These are phyloP conservation scores for Priocnemis perturbator DNA, from an alignment of 2,888 invertebrate genomes.

Conservation along the genomic window DNA sequence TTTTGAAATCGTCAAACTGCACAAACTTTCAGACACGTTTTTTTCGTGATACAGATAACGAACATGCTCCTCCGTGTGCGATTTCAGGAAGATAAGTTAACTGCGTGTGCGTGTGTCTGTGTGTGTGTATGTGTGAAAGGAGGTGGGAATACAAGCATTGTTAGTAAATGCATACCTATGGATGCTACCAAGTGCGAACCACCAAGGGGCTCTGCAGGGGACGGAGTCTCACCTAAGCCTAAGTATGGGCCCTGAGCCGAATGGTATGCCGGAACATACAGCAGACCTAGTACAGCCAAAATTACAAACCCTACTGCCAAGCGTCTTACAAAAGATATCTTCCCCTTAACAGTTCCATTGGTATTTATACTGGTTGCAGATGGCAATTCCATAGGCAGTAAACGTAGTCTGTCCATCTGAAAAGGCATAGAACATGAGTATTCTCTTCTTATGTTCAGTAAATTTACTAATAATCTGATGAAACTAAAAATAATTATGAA, in stretches of 20 bases:
- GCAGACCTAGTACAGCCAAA: constrained; percentile 66
- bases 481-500: too few relatives aligned
- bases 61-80: too few relatives aligned
- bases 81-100: too few relatives aligned
- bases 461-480: too few relatives aligned
- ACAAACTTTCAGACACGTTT: too few relatives aligned
- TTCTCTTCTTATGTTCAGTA: too few relatives aligned
- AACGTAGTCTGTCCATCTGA: constrained; percentile 70
- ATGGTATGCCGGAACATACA: constrained; percentile 73
- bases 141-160: constrained; percentile 36
- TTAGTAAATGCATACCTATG: constrained; percentile 68
- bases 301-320: constrained; percentile 69
- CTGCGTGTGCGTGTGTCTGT: too few relatives aligned
- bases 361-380: constrained; percentile 62
- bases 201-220: constrained; percentile 63
- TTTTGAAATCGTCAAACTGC: too few relatives aligned
- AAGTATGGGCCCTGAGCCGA: constrained; percentile 69
- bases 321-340: constrained; percentile 68
- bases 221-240: constrained; percentile 72
- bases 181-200: constrained; percentile 64
- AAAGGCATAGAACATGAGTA: too few relatives aligned
- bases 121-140: not conserved
- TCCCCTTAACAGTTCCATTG: constrained; percentile 59
- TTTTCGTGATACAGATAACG: too few relatives aligned
- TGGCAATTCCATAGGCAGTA: constrained; percentile 70